phyloP scores from a whole-genome alignment of 1,140 invertebrate genomes.

The Halictus rubicundus region DNA sequence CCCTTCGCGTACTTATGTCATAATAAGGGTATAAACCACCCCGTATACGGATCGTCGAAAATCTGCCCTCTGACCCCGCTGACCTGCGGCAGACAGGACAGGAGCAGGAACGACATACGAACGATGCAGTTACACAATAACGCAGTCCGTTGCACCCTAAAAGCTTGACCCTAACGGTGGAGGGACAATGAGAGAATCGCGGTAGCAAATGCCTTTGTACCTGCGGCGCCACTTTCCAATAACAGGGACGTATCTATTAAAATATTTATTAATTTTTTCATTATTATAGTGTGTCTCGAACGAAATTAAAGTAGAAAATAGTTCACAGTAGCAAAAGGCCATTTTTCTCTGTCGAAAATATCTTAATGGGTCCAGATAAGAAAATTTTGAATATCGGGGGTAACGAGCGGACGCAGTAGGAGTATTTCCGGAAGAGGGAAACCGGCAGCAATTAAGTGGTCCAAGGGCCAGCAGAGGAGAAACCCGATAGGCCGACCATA shows the following conservation, averaged over 20 bases:
- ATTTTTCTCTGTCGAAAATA: too few relatives aligned
- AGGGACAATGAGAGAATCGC: constrained; percentile 53
- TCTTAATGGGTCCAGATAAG: background rate
- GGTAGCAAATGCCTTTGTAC: constrained; percentile 53
- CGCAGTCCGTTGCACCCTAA: constrained; percentile 59
- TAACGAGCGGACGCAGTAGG: too few relatives aligned
- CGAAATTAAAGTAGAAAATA: too few relatives aligned
- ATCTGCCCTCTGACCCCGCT: constrained; percentile 62
- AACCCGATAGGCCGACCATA: constrained; percentile 55
- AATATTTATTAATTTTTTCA: too few relatives aligned
- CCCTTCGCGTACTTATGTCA: constrained; percentile 46
- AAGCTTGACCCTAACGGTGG: constrained; percentile 46
- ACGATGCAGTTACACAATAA: constrained; percentile 70
- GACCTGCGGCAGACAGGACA: constrained; percentile 59
- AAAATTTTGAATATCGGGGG: too few relatives aligned
- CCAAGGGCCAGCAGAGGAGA: constrained; percentile 4
- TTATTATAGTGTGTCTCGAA: too few relatives aligned
- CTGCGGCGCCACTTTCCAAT: constrained; percentile 36
- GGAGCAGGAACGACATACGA: constrained; percentile 60
- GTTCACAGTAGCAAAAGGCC: too few relatives aligned
- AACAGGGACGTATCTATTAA: too few relatives aligned
- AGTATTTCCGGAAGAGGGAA: constrained; percentile 17
- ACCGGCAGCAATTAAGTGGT: constrained; percentile 37
- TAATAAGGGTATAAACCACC: constrained; percentile 66
- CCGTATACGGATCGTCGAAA: constrained; percentile 24